phyloP scores from a whole-genome alignment of 2,888 invertebrate species.

The Gisinianus flammeolus region DNA sequence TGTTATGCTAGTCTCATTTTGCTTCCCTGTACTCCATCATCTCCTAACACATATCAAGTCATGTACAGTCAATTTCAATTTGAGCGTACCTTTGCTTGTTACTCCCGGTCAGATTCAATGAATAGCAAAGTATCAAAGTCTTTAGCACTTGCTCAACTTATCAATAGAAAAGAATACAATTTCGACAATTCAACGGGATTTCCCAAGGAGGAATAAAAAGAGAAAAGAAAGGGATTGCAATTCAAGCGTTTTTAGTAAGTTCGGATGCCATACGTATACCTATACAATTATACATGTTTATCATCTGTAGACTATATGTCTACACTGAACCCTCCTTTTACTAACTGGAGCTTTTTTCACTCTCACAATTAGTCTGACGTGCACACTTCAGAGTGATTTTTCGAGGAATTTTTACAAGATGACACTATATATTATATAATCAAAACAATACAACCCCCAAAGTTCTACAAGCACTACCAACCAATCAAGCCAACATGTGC shows the following conservation, averaged over 20 bases:
- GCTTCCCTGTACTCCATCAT: too few relatives aligned
- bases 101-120: not conserved
- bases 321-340: too few relatives aligned
- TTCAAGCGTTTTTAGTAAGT: conserved; percentile 3
- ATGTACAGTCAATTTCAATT: not conserved
- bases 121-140: not conserved
- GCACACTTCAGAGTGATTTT: too few relatives aligned
- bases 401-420: not conserved
- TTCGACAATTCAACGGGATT: conserved; percentile 2
- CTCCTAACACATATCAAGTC: not conserved
- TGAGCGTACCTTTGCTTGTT: not conserved
- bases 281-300: too few relatives aligned
- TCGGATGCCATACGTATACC: too few relatives aligned
- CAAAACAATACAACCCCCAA: not conserved
- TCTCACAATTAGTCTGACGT: too few relatives aligned
- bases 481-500: conserved; percentile 20
- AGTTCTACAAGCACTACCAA: not conserved
- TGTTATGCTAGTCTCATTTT: not conserved
- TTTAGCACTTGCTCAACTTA: conserved; percentile 2
- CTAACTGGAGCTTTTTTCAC: too few relatives aligned
- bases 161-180: not conserved
- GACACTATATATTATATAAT: not conserved
- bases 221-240: not conserved
- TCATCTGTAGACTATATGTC: too few relatives aligned
- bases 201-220: not conserved